Base-by-base conservation (phyloP, 1,140 invertebrate species). In the Drosophila busckii region DNA sequence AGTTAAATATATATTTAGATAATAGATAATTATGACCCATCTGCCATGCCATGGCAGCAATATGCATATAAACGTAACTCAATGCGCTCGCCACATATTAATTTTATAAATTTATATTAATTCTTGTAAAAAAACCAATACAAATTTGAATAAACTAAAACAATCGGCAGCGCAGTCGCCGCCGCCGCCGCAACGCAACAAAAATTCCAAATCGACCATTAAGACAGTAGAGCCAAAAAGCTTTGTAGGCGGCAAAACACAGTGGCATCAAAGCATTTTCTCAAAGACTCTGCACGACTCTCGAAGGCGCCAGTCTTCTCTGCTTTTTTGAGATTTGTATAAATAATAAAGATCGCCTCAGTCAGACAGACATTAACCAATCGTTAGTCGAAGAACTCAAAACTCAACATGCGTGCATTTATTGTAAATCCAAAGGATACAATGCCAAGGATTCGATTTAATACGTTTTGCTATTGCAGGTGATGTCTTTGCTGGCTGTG, bases 271-370 rank as follows among this genome's bases (percentile, higher is more conserved):
- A 82, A 82, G 73, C 65, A 50, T 54, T 58, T 52, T 80, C 69
- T 67, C n/a, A n/a, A n/a, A n/a, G n/a, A n/a, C n/a, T n/a, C 48
- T 82, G 73, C 75, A 80, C 56, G 52, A 56, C 25, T 37, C 54
- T 35, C 53, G 35, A 64, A 65, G 56, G 56, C 73, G 56, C 48
- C 44, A 58, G 76, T 61, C 80, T 78, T n/a, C n/a, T n/a, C n/a
- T 71, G 71, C 44, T 65, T 80, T 80, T 71, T 71, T 71, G 75
- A 80, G 73, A 82, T 80, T 80, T 80, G 73, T 80, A 80, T 80
- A 80, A 80, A 80, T 80, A 80, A 80, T 69, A 80, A 80, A 65
- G 68, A 82, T 65, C 50, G 68, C 40, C 29, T 28, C 59, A 37
- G 56, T 54, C 58, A 67, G 26, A 34, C n/a, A 63, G 45, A 54